Percentiles rank a stretch among this genome's conserved stretches.
Conservation (phyloP, 2,113 vertebrate species). For the Poicephalus gulielmi region DNA sequence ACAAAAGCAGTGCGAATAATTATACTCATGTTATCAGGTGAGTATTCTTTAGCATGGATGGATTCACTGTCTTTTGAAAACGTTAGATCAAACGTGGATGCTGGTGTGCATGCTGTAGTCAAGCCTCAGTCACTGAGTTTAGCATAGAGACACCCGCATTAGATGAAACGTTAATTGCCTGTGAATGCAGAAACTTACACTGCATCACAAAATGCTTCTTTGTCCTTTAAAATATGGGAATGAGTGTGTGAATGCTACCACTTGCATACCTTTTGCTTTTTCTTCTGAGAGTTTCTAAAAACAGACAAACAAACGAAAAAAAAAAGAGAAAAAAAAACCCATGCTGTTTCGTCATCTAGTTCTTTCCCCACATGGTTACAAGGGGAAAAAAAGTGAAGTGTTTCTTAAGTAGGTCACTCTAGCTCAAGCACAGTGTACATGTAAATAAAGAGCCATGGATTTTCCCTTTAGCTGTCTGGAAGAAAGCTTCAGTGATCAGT, state of each 20-base stretch:
- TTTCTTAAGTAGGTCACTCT: conserved; percentile 6
- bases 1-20: neutral
- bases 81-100: neutral
- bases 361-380: neutral
- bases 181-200: neutral
- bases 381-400: neutral
- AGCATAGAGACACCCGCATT: neutral
- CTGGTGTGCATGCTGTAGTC: neutral
- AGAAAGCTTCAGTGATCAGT: neutral
- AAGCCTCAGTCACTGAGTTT: neutral
- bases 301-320: neutral
- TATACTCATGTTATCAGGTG: neutral
- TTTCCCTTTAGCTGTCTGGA: conserved; percentile 3
- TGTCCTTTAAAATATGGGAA: neutral
- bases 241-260: neutral
- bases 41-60: neutral
- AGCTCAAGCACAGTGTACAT: neutral
- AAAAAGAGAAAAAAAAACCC: neutral
- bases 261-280: neutral
- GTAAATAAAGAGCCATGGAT: conserved; percentile 5
- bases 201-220: neutral
- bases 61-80: neutral
- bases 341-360: neutral
- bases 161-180: neutral
- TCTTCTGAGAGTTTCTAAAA: neutral